Conservation (phyloP, 2,113 vertebrate species). For the Zapus hudsonius region DNA sequence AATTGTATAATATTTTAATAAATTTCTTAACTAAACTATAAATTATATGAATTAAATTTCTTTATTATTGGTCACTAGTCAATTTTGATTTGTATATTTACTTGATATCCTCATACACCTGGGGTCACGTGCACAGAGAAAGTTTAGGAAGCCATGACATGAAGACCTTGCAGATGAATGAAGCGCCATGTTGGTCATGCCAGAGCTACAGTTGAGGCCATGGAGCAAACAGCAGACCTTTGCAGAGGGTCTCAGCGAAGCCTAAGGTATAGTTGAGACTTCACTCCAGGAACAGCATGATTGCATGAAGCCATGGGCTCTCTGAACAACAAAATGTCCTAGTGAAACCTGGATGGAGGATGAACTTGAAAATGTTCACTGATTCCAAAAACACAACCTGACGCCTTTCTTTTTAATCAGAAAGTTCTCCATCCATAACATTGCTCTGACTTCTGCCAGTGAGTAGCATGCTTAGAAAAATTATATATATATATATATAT, state of each 20-base stretch:
- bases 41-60: too few species aligned
- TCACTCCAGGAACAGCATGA: not conserved
- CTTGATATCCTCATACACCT: too few species aligned
- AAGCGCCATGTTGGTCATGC: not conserved
- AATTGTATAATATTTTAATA: too few species aligned
- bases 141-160: not conserved
- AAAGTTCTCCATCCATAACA: not conserved
- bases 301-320: not conserved
- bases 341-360: not conserved
- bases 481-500: too few species aligned
- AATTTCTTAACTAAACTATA: too few species aligned
- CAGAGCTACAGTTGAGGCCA: not conserved
- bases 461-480: constrained; percentile 7
- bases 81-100: not conserved
- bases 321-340: not conserved
- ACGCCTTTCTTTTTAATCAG: not conserved
- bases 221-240: not conserved
- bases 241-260: not conserved
- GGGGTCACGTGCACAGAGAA: too few species aligned
- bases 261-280: not conserved
- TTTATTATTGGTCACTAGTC: not conserved
- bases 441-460: not conserved
- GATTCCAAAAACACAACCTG: not conserved
- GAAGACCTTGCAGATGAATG: not conserved
- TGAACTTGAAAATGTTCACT: not conserved